Evolutionary conservation across 2,888 invertebrate species (phyloP).

Genomic region (Calameuta filiformis): DNA sequence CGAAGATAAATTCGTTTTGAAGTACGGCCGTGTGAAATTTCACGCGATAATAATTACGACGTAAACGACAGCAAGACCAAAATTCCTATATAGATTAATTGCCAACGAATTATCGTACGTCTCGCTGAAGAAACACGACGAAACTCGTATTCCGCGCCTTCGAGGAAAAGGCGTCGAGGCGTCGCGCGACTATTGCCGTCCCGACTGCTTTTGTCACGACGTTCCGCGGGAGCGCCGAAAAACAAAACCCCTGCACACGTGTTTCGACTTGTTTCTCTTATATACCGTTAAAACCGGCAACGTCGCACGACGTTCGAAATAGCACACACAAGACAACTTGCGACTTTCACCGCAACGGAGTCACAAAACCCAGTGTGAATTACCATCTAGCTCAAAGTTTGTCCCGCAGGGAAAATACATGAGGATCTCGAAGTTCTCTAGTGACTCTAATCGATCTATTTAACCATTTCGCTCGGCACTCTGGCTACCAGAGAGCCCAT

Average conservation of each 20-base stretch:
- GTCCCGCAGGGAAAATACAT: background rate
- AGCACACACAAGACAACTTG: slow-evolving; percentile 45
- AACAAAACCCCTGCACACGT: slow-evolving; percentile 35
- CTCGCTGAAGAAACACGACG: background rate
- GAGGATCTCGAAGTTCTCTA: background rate
- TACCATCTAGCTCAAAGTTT: background rate
- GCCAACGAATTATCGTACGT: background rate
- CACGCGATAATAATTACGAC: background rate
- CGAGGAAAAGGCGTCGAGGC: background rate
- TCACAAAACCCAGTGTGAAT: background rate
- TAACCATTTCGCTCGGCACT: background rate
- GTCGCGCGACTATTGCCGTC: background rate
- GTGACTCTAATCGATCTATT: background rate
- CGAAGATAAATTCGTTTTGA: background rate
- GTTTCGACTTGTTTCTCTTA: slow-evolving; percentile 37
- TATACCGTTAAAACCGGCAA: slow-evolving; percentile 38
- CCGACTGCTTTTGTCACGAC: background rate
- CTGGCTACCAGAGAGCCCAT: background rate
- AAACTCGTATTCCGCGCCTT: background rate
- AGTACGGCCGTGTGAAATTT: background rate
- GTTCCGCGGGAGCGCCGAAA: slow-evolving; percentile 7
- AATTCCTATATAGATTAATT: background rate
- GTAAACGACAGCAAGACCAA: background rate
- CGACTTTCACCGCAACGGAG: slow-evolving; percentile 45
- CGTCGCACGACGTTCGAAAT: slow-evolving; percentile 53